Evolutionary conservation across 2,888 invertebrate genomes (phyloP), one percentile per base, ranked within the genome.

Genomic region (Lepetodrilus schrolli): DNA sequence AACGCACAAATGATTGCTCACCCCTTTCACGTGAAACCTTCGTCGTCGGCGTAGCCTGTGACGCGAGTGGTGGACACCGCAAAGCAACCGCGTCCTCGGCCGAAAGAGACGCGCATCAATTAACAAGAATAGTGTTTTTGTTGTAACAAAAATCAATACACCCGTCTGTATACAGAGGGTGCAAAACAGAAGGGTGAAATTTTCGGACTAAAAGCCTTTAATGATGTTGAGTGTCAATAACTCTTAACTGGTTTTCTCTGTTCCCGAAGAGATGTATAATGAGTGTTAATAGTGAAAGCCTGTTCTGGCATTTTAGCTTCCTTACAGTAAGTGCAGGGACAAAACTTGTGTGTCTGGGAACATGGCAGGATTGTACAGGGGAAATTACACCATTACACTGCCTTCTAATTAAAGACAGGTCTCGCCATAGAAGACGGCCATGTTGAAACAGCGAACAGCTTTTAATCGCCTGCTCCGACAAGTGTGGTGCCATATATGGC

Each of bases 221-320:
- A 81, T 78, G 81, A 79, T 74, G 74, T 74, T 66, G 49, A 74
- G 47, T 77, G 79, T 81, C 81, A 79, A 79, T 81, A 78, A 65
- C 73, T 65, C 72, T 72, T 78, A 79, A 78, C 80, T 76, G 74
- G 70, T 75, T 78, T 80, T 80, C 80, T 74, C 72, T 80, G 78
- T 80, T 66, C 70, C 47, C 34, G 68, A 70, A 21, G 58, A 58
- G 47, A 30, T 47, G 68, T 70, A 71, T 76, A 74, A 76, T 71
- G 73, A 34, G 48, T 49, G 73, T 66, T 76, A 76, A 76, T 70
- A 76, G 76, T 76, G 70, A 76, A 76, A 74, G 50, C 74, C 76
- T 76, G 76, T 76, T 50, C 34, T 30, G 49, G 30, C 58, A 58
- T 71, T 51, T 47, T 47, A 17, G 73, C 66, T 74, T 76, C 76